Base-by-base conservation (phyloP, 2,113 vertebrate genomes). In the Symphodus melops region DNA sequence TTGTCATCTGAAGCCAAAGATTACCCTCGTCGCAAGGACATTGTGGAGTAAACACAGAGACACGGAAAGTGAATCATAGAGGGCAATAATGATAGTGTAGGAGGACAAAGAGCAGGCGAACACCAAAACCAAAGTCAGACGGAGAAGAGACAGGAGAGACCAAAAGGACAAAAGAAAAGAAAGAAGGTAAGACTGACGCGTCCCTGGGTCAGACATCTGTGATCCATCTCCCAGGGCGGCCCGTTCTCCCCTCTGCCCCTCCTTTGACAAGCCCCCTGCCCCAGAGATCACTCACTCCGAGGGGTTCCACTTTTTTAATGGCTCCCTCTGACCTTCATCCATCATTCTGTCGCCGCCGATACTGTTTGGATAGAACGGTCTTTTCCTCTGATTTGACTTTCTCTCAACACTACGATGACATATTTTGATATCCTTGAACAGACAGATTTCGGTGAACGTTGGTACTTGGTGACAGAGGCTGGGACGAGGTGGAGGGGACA, bases 161-260 rank as follows among this genome's bases (percentile, higher is more conserved):
- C 21, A 39, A 69, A 60, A 58, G n/a, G 53, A 41, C 11, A n/a
- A 52, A 59, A 37, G 9, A 63, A 46, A 66, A 54, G 33, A 46
- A 62, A 68, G 10, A 68, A 68, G 42, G 57, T 75, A 9, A 58
- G 28, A 62, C 56, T 76, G 66, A 54, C 61, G 77, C 19, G 5
- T 39, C 68, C 42, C 52, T 19, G 81, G 79, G 84, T 91, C 89
- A 88, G 81, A 90, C 91, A 91, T 91, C 91, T 89, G 86, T 80
- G 82, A 86, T 90, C 84, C 73, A 74, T 87, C 86, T 88, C 85
- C 70, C 64, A 60, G 71, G 67, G 65, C 52, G 23, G 74, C 58
- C 64, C 51, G 67, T 39, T 59, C 16, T 48, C 19, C 41, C 53
- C 28, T 9, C 52, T 7, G 8, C 25, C 25, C 25, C 25, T 25